Conservation (phyloP, 2,888 invertebrate species). For the Thera obeliscata region DNA sequence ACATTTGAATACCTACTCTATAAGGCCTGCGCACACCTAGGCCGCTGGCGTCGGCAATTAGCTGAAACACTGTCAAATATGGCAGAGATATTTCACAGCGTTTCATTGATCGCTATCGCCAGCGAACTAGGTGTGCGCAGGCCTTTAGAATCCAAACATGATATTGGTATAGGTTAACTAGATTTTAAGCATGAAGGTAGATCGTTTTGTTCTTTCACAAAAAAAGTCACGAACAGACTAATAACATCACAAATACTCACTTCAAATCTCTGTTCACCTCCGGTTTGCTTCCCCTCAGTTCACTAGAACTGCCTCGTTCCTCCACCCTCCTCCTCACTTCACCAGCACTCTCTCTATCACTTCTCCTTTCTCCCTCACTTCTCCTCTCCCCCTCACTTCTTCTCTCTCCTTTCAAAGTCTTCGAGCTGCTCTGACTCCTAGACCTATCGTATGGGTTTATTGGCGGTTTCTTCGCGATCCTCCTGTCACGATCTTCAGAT, state of each 20-base stretch:
- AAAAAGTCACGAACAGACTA: too few species aligned
- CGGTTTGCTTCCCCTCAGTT: constrained; percentile 62
- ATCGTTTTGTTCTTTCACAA: too few species aligned
- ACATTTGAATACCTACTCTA: too few species aligned
- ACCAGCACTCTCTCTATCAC: constrained; percentile 49
- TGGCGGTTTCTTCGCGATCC: constrained; percentile 67
- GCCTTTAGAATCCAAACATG: too few species aligned
- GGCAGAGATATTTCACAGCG: too few species aligned
- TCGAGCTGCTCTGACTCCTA: constrained; percentile 78
- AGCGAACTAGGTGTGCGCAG: too few species aligned
- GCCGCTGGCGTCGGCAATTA: too few species aligned
- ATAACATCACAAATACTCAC: constrained; percentile 54
- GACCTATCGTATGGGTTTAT: constrained; percentile 77
- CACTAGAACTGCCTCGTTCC: constrained; percentile 33
- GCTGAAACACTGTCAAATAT: too few species aligned
- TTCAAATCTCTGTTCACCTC: constrained; percentile 71
- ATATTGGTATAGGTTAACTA: too few species aligned
- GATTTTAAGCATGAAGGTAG: too few species aligned
- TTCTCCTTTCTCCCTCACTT: constrained; percentile 46
- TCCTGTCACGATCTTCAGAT: constrained; percentile 72
- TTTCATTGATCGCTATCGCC: too few species aligned
- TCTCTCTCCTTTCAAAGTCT: constrained; percentile 63
- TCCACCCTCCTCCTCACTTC: constrained; percentile 57
- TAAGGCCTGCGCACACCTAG: too few species aligned
- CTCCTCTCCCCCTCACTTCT: constrained; percentile 48